These are phyloP conservation scores for Heliconius erato DNA, from an alignment of 2,888 invertebrate genomes.

Conservation along the genomic window DNA sequence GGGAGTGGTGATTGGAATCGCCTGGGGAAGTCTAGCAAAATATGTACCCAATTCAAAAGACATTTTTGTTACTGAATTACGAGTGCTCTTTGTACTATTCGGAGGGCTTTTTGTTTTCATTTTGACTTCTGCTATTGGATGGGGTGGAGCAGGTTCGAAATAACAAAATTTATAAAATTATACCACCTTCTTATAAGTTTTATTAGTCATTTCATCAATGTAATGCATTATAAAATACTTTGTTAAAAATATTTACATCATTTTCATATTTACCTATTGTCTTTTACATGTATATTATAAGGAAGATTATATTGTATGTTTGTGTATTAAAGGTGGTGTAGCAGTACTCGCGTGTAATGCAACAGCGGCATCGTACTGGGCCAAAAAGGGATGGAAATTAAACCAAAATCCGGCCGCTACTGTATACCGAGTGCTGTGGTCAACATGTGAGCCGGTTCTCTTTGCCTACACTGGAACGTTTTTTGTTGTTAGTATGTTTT, in stretches of 20 bases:
- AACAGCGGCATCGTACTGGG: conserved; percentile 75
- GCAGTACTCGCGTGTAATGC: conserved; percentile 79
- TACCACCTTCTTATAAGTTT: not conserved
- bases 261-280: not conserved
- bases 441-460: conserved; percentile 71
- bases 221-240: too few species aligned
- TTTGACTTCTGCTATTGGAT: conserved; percentile 67
- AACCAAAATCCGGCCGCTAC: conserved; percentile 78
- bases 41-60: conserved; percentile 69
- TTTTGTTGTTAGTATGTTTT: conserved; percentile 67
- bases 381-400: conserved; percentile 72
- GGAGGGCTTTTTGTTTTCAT: conserved; percentile 75
- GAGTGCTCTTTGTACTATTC: conserved; percentile 71
- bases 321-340: conserved; percentile 65
- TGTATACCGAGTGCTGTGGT: conserved; percentile 77
- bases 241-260: not conserved
- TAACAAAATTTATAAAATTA: conserved; percentile 14
- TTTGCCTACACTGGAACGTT: conserved; percentile 80
- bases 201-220: not conserved
- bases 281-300: not conserved
- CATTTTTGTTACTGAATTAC: conserved; percentile 70
- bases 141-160: conserved; percentile 75
- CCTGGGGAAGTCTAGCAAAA: conserved; percentile 73
- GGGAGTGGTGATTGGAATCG: conserved; percentile 69
- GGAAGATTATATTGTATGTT: not conserved